A percentile compares a stretch with the other conserved stretches of the same genome.
These are phyloP conservation scores for Eclectus roratus DNA, from an alignment of 2,113 vertebrate genomes.

Conservation along the genomic window DNA sequence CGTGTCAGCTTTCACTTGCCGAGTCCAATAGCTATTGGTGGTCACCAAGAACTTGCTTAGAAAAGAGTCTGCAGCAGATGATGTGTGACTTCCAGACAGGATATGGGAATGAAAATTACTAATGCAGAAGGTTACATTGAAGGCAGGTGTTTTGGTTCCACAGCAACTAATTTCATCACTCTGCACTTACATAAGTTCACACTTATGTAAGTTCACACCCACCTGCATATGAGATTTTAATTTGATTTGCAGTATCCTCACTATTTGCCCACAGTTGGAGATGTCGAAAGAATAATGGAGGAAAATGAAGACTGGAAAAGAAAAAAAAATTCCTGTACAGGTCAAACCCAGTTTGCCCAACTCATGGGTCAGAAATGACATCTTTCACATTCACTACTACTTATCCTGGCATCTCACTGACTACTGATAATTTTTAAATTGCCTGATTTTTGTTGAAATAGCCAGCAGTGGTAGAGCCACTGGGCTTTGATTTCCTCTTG, in stretches of 20 bases:
- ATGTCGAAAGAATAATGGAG: neutral
- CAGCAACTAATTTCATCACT: neutral
- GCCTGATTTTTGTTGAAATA: conserved; percentile 37
- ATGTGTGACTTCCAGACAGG: neutral
- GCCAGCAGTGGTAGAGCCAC: conserved; percentile 14
- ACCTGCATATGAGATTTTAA: neutral
- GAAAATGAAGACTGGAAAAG: neutral
- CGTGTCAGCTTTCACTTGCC: neutral
- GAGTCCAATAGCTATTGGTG: neutral
- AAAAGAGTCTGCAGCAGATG: neutral
- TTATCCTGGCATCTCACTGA: neutral
- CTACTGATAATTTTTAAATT: neutral
- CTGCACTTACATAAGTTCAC: neutral
- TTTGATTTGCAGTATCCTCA: neutral
- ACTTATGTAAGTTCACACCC: neutral
- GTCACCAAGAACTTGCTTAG: neutral
- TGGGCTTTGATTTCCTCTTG: conserved; percentile 39
- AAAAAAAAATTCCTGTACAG: rapidly evolving
- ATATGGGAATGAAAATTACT: neutral
- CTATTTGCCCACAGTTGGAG: neutral
- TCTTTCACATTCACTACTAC: neutral
- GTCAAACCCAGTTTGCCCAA: neutral
- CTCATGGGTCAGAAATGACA: neutral
- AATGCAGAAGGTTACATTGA: neutral
- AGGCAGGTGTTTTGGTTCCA: neutral